phyloP scores from a whole-genome alignment of 2,888 invertebrate genomes.

The Galeopsomyia nigrocyanea region DNA sequence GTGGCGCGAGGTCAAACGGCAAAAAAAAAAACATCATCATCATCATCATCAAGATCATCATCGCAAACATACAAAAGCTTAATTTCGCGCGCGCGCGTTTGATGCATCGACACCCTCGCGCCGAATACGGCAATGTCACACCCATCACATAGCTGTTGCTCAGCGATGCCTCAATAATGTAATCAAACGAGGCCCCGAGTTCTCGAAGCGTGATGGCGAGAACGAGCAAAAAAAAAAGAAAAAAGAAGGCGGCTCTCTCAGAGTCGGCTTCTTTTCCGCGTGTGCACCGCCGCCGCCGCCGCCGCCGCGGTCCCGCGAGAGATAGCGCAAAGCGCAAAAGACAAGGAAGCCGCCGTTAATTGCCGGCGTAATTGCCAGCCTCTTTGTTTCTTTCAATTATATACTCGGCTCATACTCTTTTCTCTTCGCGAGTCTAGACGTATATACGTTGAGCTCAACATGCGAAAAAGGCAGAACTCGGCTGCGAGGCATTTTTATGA shows the following conservation, averaged over 20 bases:
- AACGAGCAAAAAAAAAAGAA: background rate
- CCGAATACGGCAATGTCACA: no score
- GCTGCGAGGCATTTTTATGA: slow-evolving; percentile 62
- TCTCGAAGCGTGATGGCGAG: background rate
- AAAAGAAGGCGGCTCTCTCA: background rate
- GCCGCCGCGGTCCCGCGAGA: slow-evolving; percentile 40
- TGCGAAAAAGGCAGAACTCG: slow-evolving; percentile 49
- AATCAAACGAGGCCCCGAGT: slow-evolving; percentile 5
- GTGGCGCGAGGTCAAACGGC: no score
- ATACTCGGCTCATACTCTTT: slow-evolving; percentile 26
- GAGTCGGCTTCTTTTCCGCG: no score
- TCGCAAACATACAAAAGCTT: no score
- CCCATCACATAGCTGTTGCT: background rate
- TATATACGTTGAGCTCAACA: slow-evolving; percentile 42
- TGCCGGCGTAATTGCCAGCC: slow-evolving; percentile 64
- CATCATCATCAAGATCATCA: no score
- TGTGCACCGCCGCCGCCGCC: no score
- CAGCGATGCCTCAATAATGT: slow-evolving; percentile 1
- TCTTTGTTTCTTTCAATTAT: slow-evolving; percentile 68
- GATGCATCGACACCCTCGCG: no score
- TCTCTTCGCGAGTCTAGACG: slow-evolving; percentile 57
- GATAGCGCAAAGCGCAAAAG: background rate
- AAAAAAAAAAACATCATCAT: no score
- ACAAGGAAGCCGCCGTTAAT: slow-evolving; percentile 54
- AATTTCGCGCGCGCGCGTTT: no score